These are phyloP conservation scores for Tipula vernalis DNA, from an alignment of 2,888 invertebrate genomes.

Conservation along the genomic window DNA sequence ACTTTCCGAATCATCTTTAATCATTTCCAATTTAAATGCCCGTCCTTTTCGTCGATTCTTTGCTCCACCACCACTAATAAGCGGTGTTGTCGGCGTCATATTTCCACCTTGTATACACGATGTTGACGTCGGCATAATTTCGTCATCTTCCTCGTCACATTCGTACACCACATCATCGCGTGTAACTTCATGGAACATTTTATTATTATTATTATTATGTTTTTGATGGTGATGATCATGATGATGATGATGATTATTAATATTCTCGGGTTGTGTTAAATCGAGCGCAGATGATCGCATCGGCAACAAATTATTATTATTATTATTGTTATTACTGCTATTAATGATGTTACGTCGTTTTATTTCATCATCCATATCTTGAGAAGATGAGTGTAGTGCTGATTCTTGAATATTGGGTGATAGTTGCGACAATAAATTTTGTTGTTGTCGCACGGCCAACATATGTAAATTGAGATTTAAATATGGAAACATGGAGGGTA, in stretches of 20 bases:
- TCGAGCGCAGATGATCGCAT: background rate
- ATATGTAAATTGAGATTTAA: constrained; percentile 35
- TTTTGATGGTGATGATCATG: too few species aligned
- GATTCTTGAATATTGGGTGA: constrained; percentile 27
- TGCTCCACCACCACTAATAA: constrained; percentile 20
- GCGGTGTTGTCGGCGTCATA: constrained; percentile 25
- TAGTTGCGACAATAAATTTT: constrained; percentile 31
- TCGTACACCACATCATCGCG: background rate
- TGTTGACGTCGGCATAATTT: background rate
- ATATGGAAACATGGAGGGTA: constrained; percentile 31
- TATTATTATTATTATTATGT: background rate
- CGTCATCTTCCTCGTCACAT: constrained; percentile 6
- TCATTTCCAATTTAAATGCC: constrained; percentile 62
- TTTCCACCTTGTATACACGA: constrained; percentile 28
- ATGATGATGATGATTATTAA: background rate
- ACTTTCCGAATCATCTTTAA: constrained; percentile 25
- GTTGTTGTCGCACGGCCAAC: constrained; percentile 35
- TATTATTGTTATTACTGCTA: background rate
- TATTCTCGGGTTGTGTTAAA: background rate
- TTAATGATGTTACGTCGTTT: background rate
- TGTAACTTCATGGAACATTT: background rate
- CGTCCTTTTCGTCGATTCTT: constrained; percentile 71
- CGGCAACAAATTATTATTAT: background rate
- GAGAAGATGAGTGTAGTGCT: constrained; percentile 18
- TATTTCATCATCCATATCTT: constrained; percentile 10